Conservation (phyloP, 2,888 invertebrate genomes). For the Drosophila mulleri region DNA sequence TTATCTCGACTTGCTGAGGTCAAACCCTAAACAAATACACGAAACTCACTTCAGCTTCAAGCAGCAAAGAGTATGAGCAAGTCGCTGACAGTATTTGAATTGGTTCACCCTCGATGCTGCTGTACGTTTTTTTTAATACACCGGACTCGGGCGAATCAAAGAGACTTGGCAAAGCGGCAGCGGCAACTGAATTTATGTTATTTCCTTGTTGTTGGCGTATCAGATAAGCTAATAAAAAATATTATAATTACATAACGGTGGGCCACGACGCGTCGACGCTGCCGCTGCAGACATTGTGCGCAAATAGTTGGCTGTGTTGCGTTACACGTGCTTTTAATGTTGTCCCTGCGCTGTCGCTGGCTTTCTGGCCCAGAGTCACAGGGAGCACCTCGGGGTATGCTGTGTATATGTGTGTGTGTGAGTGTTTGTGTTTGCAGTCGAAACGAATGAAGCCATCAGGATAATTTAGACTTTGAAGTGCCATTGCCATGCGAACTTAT, state of each 20-base stretch:
- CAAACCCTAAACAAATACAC: no score
- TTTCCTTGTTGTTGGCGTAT: constrained; percentile 81
- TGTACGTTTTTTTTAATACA: constrained; percentile 25
- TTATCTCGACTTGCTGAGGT: no score
- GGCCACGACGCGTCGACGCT: constrained; percentile 39
- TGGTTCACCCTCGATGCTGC: not conserved
- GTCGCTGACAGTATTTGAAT: not conserved
- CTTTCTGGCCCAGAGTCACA: constrained; percentile 11
- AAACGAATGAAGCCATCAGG: constrained; percentile 77
- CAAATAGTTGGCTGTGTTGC: constrained; percentile 41
- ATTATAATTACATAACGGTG: constrained; percentile 84
- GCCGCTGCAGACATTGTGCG: constrained; percentile 26
- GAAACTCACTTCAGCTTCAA: not conserved
- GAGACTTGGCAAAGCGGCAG: constrained; percentile 37
- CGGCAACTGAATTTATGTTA: constrained; percentile 81
- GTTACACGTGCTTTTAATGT: constrained; percentile 58
- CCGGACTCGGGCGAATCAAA: constrained; percentile 58
- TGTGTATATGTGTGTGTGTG: constrained; percentile 15
- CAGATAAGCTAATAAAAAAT: constrained; percentile 85
- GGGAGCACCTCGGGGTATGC: constrained; percentile 36
- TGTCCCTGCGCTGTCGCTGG: constrained; percentile 51
- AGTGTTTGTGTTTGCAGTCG: constrained; percentile 36
- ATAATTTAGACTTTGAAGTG: constrained; percentile 81
- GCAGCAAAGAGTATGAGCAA: constrained; percentile 24
- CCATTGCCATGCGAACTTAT: constrained; percentile 79